Base-by-base conservation (phyloP, 2,888 invertebrate genomes). In the Synanthedon tipuliformis region DNA sequence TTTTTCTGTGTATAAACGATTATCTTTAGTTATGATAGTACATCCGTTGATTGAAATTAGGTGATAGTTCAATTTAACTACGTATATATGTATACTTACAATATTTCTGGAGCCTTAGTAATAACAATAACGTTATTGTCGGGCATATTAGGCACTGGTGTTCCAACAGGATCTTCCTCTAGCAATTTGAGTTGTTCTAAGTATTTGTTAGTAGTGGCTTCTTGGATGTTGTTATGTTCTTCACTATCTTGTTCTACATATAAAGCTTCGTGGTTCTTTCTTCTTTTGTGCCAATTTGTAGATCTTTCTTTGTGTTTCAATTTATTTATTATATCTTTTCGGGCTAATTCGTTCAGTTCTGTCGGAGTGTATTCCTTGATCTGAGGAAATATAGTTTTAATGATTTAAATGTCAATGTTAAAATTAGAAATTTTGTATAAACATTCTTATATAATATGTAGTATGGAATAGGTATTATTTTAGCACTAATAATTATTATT, bases 341-440 rank as follows among this genome's bases (percentile, higher is more conserved):
- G 70, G 1, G 78, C 77, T 53, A 86, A 61, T 13, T 85, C 71
- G 55, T 86, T 85, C 2, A 86, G 62, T 59, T 86, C 82, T 57
- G 80, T 83, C 0, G 78, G 74, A 18, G 87, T 75, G 55, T 86
- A 87, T 65, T 83, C 78, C 65, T 79, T 84, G 3, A 83, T 61
- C 86, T 86, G 65, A 10, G 10, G 10, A 34, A 34, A 34, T 34
- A 34, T 5, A 23, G 4, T 5, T 23, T 23, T 23, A 5, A 23
- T 23, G 23, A 23, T 23, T 23, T 23, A 23, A 23, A 5, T 23
- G 23, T 23, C 23, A 23, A 23, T 23, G 5, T 1, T 23, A 23
- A 23, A 23, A 23, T 23, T 23, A 23, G 23, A 4, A 16, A 16
- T 16, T 16, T 16, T 16, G 16, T 2, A 16, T 16, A 16, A 16